phyloP scores from a whole-genome alignment of 2,113 vertebrate genomes.

The Carettochelys insculpta region DNA sequence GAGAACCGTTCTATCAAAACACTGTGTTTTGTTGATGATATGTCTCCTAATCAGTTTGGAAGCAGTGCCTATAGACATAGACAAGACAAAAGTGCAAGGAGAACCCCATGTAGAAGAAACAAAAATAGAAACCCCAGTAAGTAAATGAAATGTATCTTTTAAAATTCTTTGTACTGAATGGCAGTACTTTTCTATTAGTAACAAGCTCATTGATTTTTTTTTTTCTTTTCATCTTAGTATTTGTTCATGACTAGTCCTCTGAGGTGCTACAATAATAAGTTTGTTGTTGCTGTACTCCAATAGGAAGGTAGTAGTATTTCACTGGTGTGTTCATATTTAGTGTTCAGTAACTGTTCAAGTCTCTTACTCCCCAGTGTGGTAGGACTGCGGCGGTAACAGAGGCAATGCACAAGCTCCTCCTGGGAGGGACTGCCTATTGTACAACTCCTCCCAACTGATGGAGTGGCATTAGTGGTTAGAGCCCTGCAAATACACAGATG shows the following conservation, averaged over 20 bases:
- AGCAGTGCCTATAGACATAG: constrained; percentile 91
- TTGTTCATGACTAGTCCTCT: neutral
- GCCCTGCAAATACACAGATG: no score
- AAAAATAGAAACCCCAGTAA: constrained; percentile 87
- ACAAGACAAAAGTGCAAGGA: constrained; percentile 90
- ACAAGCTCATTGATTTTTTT: neutral
- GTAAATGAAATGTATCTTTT: constrained; percentile 47
- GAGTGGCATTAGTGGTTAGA: neutral
- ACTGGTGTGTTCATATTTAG: neutral
- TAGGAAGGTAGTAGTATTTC: neutral
- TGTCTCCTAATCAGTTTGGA: constrained; percentile 77
- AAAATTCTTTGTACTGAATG: neutral
- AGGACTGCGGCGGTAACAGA: neutral
- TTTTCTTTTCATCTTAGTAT: neutral
- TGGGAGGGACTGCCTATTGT: neutral
- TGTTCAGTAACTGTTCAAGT: neutral
- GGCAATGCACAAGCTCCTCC: neutral
- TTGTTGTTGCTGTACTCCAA: neutral
- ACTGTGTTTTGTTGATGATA: constrained; percentile 76
- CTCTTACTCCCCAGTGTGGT: neutral
- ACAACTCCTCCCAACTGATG: neutral
- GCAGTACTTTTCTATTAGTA: neutral
- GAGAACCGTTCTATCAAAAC: constrained; percentile 58
- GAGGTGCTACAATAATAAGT: neutral
- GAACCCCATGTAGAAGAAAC: constrained; percentile 78